These are phyloP conservation scores for Centropyge bicolor DNA, from an alignment of 2,797 vertebrate species.

Conservation along the genomic window DNA sequence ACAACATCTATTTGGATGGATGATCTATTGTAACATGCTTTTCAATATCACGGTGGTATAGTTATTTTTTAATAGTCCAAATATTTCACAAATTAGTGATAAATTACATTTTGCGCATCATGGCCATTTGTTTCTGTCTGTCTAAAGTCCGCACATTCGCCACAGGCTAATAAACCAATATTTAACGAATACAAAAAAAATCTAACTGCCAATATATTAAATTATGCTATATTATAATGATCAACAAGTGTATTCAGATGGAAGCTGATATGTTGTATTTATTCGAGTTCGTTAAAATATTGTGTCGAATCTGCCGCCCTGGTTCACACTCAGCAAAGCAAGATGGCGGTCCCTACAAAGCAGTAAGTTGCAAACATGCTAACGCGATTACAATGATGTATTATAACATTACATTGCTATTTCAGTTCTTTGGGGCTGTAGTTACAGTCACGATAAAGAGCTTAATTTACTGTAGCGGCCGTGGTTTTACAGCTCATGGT, in stretches of 20 bases:
- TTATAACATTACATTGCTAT: background rate
- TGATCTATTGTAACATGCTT: background rate
- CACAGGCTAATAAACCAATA: background rate
- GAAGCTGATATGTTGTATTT: background rate
- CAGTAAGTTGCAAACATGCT: constrained; percentile 85
- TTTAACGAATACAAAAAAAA: background rate
- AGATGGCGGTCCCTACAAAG: constrained; percentile 91
- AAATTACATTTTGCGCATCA: background rate
- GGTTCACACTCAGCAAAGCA: constrained; percentile 46
- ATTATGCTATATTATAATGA: background rate
- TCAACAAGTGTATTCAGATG: background rate
- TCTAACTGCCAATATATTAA: rapidly evolving
- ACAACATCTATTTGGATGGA: background rate
- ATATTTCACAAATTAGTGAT: background rate
- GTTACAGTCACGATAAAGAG: background rate
- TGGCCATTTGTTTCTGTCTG: background rate
- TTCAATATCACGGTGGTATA: background rate
- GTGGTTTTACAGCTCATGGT: background rate
- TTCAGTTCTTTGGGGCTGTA: background rate
- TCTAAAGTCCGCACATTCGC: constrained; percentile 42
- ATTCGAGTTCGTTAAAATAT: background rate
- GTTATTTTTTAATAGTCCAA: background rate
- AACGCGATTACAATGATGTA: background rate
- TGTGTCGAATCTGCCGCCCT: constrained; percentile 66
- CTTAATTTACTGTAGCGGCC: background rate